phyloP scores from a whole-genome alignment of 1,140 invertebrate species.

The Mizuhopecten yessoensis region DNA sequence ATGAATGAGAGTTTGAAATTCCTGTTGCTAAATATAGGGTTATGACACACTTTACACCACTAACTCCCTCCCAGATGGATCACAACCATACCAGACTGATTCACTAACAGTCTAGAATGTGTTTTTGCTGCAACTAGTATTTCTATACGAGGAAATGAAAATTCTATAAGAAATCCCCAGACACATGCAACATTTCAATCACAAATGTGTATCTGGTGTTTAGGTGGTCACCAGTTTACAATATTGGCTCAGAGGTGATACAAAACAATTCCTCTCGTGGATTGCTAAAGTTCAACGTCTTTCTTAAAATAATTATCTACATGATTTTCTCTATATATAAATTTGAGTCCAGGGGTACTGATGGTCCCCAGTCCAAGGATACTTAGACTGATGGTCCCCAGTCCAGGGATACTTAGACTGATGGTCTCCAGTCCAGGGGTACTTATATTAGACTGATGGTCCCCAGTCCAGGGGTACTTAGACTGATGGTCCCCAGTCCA shows the following conservation, averaged over 20 bases:
- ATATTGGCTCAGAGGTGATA: not conserved
- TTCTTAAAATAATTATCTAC: no score
- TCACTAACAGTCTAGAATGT: not conserved
- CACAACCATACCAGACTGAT: not conserved
- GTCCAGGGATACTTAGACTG: no score
- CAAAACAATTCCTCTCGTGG: no score
- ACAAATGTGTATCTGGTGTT: not conserved
- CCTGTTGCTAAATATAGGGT: constrained; percentile 24
- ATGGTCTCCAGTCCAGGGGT: no score
- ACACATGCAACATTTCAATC: not conserved
- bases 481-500: no score
- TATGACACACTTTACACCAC: not conserved
- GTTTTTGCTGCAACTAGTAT: not conserved
- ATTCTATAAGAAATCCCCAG: not conserved
- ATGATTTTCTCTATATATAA: no score
- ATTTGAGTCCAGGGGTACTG: no score
- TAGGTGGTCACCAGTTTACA: not conserved
- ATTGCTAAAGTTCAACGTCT: not conserved
- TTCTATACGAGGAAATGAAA: not conserved
- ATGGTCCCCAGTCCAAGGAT: no score
- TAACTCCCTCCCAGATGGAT: constrained; percentile 14
- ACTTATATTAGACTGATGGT: no score
- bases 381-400: no score
- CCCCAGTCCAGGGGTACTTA: no score
- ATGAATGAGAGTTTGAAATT: constrained; percentile 19